These are phyloP conservation scores for Siniperca chuatsi DNA, from an alignment of 2,113 vertebrate species.

Conservation along the genomic window DNA sequence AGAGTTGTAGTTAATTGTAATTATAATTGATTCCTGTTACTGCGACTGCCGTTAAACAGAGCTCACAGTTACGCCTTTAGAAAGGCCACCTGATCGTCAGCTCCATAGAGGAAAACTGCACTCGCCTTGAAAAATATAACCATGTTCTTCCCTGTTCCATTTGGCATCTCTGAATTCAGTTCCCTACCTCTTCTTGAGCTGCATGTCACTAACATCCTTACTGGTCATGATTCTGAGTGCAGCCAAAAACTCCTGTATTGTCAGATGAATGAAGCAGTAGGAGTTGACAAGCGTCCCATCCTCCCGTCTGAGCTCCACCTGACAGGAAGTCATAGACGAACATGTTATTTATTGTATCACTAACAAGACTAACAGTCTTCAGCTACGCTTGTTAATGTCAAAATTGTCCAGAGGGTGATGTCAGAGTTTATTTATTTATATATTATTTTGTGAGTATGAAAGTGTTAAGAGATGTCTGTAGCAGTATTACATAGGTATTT, in stretches of 20 bases:
- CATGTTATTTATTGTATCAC: not conserved
- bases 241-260: constrained; percentile 92
- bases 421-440: not conserved
- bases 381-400: not conserved
- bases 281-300: constrained; percentile 70
- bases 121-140: not conserved
- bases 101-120: not conserved
- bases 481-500: not conserved
- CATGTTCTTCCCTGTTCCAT: not conserved
- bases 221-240: constrained; percentile 90
- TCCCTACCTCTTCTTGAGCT: constrained; percentile 79
- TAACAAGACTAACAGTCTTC: not conserved
- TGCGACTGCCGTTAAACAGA: not conserved
- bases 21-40: not conserved
- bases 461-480: not conserved
- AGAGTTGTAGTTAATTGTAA: not conserved
- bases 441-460: not conserved
- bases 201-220: constrained; percentile 68
- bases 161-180: not conserved
- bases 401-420: not conserved
- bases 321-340: constrained; percentile 38
- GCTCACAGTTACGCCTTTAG: too few relatives aligned
- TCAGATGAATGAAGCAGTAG: constrained; percentile 90
- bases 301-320: constrained; percentile 80
- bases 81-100: not conserved